Base-by-base conservation (phyloP, 1,140 invertebrate genomes). In the Macrotrachela quadricornifera region DNA sequence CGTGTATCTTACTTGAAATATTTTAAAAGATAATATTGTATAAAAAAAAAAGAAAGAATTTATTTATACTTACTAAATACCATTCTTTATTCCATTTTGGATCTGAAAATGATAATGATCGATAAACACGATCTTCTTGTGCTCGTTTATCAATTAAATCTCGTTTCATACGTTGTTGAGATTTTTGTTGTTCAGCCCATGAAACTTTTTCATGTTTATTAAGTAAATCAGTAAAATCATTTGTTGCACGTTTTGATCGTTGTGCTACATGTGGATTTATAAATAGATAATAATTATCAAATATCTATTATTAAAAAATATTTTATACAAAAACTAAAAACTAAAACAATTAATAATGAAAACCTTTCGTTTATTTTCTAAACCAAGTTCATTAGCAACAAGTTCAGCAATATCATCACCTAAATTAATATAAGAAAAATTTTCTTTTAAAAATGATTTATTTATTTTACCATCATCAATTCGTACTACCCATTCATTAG, bases 221-320 rank as follows among this genome's bases (percentile, higher is more conserved):
- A 41, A n/a, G 21, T 10, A 50, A 14, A 43, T 30, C 18, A 21
- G 16, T 50, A 9, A 50, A 14, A 21, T 42, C 21, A 15, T 43
- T 42, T 14, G 30, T 18, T 1, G 40, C 41, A 42, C 49, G 15
- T 50, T 42, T 50, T 42, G 41, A 43, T 12, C 40, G 16, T 11
- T 14, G 17, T 9, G 10, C 44, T 3, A 53, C 45, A 17, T 46
- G n/a, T 46, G 45, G 45, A 39, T 53, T 17, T 14, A 37, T 42
- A 37, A 53, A 53, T 40, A 53, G 17, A 11, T 53, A 53, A 18
- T 46, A 46, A 42, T 53, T 37, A n/a, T 53, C 38, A 30, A 53
- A 53, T 17, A n/a, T n/a, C n/a, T n/a, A n/a, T n/a, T n/a, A n/a
- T n/a, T n/a, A n/a, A n/a, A n/a, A n/a, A n/a, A n/a, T n/a, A n/a